Evolutionary conservation across 2,888 invertebrate genomes (phyloP), one percentile per base, ranked within the genome.

Genomic region (Lobophora halterata): DNA sequence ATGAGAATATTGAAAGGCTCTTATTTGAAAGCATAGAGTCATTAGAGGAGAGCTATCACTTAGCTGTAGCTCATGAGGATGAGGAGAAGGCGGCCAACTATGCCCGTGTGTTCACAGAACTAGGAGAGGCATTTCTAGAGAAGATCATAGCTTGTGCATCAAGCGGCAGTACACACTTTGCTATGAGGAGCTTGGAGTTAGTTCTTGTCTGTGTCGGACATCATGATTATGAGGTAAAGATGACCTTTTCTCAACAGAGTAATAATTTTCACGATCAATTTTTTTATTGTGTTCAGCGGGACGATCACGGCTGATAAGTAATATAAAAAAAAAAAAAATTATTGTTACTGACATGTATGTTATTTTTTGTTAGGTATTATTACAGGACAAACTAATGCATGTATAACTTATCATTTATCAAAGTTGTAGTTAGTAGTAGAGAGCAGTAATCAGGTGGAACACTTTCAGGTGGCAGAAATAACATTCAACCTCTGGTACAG

Each of bases 401-500:
- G n/a, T n/a, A n/a, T n/a, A n/a, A n/a, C n/a, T n/a, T n/a, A n/a
- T n/a, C n/a, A n/a, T n/a, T n/a, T n/a, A n/a, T n/a, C n/a, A n/a
- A n/a, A n/a, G n/a, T n/a, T n/a, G n/a, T n/a, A n/a, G n/a, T n/a
- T n/a, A n/a, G n/a, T n/a, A n/a, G n/a, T n/a, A n/a, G n/a, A n/a
- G n/a, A n/a, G n/a, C n/a, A n/a, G n/a, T n/a, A n/a, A n/a, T n/a
- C n/a, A n/a, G n/a, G n/a, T n/a, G n/a, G n/a, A n/a, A n/a, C n/a
- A n/a, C n/a, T n/a, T 47, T 2, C 54, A 87, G 87, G 76, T 97
- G 59, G 92, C 92, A 16, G 92, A 93, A 69, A 96, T 98, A 55
- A 97, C 99, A 1, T 99, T 99, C 73, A 96, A 97, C 78, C 90
- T 98, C 41, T 99, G 99, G 99, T 98, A 97, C 81, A 91, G 96